A percentile compares a stretch with the other conserved stretches of the same genome.
These are phyloP conservation scores for Drosophila leonis DNA, from an alignment of 2,888 invertebrate genomes.

Conservation along the genomic window DNA sequence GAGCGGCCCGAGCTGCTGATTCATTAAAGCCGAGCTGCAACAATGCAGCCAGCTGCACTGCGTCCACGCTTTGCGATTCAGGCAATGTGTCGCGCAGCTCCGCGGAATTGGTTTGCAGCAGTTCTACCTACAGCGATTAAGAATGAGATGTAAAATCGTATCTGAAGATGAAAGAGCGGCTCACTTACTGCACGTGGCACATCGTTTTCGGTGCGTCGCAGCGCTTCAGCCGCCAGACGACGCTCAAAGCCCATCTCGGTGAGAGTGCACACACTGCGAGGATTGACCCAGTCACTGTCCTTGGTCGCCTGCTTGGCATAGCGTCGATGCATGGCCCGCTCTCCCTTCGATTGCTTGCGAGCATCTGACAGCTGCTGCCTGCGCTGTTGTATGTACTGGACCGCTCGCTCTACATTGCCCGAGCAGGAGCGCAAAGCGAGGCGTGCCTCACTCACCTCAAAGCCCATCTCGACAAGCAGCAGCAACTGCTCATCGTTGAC, in stretches of 20 bases:
- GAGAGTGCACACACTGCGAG: conserved; percentile 86
- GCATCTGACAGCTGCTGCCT: conserved; percentile 86
- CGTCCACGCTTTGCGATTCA: conserved; percentile 47
- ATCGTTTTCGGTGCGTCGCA: conserved; percentile 89
- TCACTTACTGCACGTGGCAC: conserved; percentile 88
- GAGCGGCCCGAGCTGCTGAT: conserved; percentile 86
- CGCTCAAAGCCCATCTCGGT: conserved; percentile 90
- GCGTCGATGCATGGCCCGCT: conserved; percentile 78
- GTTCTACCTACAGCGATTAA: conserved; percentile 66
- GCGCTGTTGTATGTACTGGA: conserved; percentile 88
- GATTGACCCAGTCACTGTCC: conserved; percentile 83
- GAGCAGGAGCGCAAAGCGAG: conserved; percentile 88
- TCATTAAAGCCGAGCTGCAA: conserved; percentile 88
- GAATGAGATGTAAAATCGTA: background rate
- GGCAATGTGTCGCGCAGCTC: conserved; percentile 67
- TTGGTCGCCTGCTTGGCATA: conserved; percentile 29
- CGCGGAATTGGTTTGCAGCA: conserved; percentile 75
- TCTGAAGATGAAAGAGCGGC: conserved; percentile 72
- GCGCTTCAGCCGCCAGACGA: conserved; percentile 87
- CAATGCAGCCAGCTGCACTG: conserved; percentile 65
- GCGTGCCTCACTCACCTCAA: conserved; percentile 89
- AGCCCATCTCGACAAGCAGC: conserved; percentile 88
- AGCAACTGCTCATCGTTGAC: conserved; percentile 87
- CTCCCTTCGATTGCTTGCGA: conserved; percentile 86
- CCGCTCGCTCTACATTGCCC: conserved; percentile 88